These are phyloP conservation scores for Eurois occulta DNA, from an alignment of 2,888 invertebrate species.

Conservation along the genomic window DNA sequence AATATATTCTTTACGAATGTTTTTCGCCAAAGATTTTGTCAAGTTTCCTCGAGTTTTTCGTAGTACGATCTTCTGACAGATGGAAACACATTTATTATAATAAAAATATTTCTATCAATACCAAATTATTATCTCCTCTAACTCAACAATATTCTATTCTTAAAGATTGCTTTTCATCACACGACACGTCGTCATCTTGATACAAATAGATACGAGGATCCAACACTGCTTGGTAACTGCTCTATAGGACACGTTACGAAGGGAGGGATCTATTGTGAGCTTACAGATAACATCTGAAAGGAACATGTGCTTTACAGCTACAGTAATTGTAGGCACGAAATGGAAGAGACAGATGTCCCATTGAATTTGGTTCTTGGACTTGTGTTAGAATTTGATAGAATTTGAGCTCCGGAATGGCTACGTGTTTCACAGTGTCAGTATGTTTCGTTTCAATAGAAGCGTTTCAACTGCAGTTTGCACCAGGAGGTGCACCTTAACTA, in stretches of 20 bases:
- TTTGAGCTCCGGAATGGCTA: background rate
- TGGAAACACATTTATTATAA: background rate
- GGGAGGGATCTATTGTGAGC: constrained; percentile 50
- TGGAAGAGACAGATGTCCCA: constrained; percentile 24
- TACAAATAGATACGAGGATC: constrained; percentile 31
- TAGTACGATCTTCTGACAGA: background rate
- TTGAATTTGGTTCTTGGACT: constrained; percentile 26
- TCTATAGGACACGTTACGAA: constrained; percentile 48
- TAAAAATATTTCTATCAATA: background rate
- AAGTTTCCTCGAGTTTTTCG: background rate
- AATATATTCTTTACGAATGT: background rate
- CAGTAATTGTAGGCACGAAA: constrained; percentile 47
- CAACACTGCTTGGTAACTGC: constrained; percentile 37
- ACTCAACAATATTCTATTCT: background rate
- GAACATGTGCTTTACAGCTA: constrained; percentile 31
- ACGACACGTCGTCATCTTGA: constrained; percentile 14
- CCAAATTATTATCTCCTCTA: background rate
- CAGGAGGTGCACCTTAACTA: constrained; percentile 11
- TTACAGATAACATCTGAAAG: constrained; percentile 56
- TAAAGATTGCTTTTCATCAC: constrained; percentile 30
- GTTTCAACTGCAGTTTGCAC: constrained; percentile 21
- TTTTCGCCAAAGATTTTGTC: background rate
- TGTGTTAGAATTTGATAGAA: constrained; percentile 26
- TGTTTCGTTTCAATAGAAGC: constrained; percentile 11
- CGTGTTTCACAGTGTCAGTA: background rate